phyloP scores from a whole-genome alignment of 2,113 vertebrate species.

The Deroptyus accipitrinus region DNA sequence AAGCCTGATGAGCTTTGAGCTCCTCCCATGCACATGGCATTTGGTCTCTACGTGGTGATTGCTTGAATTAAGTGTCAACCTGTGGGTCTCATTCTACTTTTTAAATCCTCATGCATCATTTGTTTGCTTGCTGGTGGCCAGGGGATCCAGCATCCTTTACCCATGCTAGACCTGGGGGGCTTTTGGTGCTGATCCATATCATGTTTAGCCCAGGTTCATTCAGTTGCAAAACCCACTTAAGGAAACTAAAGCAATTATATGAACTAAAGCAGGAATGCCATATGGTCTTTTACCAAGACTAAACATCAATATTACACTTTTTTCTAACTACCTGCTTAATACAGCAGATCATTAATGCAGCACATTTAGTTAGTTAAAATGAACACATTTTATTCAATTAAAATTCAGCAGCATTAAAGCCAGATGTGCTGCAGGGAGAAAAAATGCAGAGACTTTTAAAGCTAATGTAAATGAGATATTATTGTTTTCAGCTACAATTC shows the following conservation, averaged over 20 bases:
- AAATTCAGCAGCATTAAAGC: slow-evolving; percentile 21
- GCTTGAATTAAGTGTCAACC: not conserved
- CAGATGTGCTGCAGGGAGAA: not conserved
- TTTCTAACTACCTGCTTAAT: slow-evolving; percentile 34
- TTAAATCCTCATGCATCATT: not conserved
- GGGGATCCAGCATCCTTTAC: not conserved
- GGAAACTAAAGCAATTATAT: not conserved
- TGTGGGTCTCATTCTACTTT: not conserved
- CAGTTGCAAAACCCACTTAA: not conserved
- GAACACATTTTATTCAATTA: slow-evolving; percentile 20
- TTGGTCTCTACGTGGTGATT: not conserved
- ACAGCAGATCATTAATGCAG: not conserved
- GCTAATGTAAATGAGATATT: slow-evolving; percentile 6
- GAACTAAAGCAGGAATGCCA: not conserved
- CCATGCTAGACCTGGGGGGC: rapidly evolving
- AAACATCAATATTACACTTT: slow-evolving; percentile 10
- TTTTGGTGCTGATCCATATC: not conserved
- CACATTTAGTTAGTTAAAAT: slow-evolving; percentile 32
- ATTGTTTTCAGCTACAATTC: slow-evolving; percentile 43
- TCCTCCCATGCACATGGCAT: rapidly evolving
- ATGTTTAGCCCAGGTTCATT: not conserved
- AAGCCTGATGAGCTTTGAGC: not conserved
- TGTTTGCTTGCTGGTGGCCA: not conserved
- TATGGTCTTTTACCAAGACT: not conserved
- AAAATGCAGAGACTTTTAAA: not conserved